A percentile compares a stretch with the other conserved stretches of the same genome.
These are phyloP conservation scores for Odobenus rosmarus DNA, from an alignment of 2,113 vertebrate genomes.

Conservation along the genomic window DNA sequence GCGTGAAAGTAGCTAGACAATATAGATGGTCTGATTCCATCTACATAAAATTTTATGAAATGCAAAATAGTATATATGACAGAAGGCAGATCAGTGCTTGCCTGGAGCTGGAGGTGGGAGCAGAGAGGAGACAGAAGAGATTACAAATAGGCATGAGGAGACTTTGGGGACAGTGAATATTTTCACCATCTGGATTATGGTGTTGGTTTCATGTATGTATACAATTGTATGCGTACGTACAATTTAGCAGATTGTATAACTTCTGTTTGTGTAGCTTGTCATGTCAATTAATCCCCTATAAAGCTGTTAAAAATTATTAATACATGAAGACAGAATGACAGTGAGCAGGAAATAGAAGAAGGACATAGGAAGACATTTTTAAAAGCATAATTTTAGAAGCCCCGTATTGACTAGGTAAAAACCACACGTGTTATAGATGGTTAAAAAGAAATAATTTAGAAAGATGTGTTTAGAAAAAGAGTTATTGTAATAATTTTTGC, in stretches of 20 bases:
- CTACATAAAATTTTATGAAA: neutral
- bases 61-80: neutral
- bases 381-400: neutral
- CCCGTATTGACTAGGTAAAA: neutral
- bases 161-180: neutral
- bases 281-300: neutral
- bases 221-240: neutral
- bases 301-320: neutral
- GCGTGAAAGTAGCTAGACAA: neutral
- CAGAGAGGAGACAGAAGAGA: neutral
- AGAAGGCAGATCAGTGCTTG: neutral
- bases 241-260: neutral
- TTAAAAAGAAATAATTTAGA: constrained; percentile 4
- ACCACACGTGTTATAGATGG: neutral
- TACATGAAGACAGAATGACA: neutral
- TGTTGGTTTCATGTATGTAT: neutral
- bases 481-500: neutral
- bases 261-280: neutral
- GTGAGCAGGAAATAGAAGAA: neutral
- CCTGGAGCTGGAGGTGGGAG: neutral
- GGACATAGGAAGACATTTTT: neutral
- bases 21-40: neutral
- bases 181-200: neutral
- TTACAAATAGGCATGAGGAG: fast-evolving
- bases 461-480: neutral